phyloP scores from a whole-genome alignment of 2,797 vertebrate species.

The Morelia viridis region DNA sequence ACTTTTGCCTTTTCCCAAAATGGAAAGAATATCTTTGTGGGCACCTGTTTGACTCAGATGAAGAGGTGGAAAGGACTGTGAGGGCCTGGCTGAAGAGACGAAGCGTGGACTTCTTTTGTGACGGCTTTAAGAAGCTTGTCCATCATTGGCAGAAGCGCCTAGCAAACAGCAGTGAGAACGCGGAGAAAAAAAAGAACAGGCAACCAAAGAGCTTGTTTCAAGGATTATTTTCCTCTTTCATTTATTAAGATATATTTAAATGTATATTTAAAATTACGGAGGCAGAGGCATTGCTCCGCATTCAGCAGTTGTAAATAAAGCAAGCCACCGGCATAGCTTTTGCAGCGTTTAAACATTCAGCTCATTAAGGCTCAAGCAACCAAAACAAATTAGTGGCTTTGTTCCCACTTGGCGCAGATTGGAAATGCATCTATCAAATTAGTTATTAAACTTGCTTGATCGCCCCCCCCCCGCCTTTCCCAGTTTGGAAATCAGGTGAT shows the following conservation, averaged over 20 bases:
- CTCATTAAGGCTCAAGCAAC: slow-evolving; percentile 2
- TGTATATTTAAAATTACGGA: not conserved
- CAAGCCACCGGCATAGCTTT: not conserved
- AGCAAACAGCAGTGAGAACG: too few relatives aligned
- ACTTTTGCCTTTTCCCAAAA: too few relatives aligned
- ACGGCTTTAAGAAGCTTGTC: too few relatives aligned
- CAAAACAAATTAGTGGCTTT: slow-evolving; percentile 9
- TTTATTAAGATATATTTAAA: not conserved
- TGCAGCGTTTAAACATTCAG: not conserved
- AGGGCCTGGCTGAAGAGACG: too few relatives aligned
- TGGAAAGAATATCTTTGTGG: too few relatives aligned
- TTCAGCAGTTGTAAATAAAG: not conserved
- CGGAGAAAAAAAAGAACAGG: not conserved
- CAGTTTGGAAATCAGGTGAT: not conserved
- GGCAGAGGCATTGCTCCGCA: not conserved
- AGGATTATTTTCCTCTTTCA: not conserved
- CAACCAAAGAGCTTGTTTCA: not conserved
- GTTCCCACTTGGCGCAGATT: not conserved
- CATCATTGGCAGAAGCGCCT: too few relatives aligned
- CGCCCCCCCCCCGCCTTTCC: fast-evolving
- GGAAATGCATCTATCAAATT: not conserved
- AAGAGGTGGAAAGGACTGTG: too few relatives aligned
- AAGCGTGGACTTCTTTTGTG: too few relatives aligned
- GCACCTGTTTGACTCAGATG: too few relatives aligned
- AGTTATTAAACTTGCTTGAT: not conserved